A percentile compares a stretch with the other conserved stretches of the same genome.
These are phyloP conservation scores for Pandemis heparana DNA, from an alignment of 2,888 invertebrate genomes.

Conservation along the genomic window DNA sequence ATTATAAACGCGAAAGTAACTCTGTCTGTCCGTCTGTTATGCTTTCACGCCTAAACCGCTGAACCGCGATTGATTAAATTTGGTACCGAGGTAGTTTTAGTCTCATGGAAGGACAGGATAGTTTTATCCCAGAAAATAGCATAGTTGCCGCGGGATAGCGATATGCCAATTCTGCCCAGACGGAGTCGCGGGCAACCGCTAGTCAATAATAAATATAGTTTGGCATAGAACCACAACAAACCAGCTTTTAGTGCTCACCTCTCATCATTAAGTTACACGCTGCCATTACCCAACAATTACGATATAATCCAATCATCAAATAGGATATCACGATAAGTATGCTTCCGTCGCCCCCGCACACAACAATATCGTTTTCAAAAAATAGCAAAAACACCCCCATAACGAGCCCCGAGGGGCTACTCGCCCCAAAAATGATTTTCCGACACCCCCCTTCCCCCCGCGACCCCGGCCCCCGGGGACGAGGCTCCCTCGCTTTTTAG, in stretches of 20 bases:
- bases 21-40: too few relatives aligned
- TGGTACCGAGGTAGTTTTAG: too few relatives aligned
- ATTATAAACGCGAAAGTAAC: too few relatives aligned
- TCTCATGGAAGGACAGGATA: too few relatives aligned
- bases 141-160: too few relatives aligned
- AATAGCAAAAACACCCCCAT: constrained; percentile 54
- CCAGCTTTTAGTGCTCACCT: background rate
- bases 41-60: too few relatives aligned
- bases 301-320: constrained; percentile 48
- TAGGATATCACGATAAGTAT: constrained; percentile 55
- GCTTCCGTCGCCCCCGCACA: constrained; percentile 54
- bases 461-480: constrained; percentile 43
- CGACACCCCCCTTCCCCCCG: constrained; percentile 48
- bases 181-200: too few relatives aligned
- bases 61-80: too few relatives aligned
- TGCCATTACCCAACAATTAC: constrained; percentile 36
- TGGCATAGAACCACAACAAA: too few relatives aligned
- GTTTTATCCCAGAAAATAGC: too few relatives aligned
- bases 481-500: constrained; percentile 55
- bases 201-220: too few relatives aligned
- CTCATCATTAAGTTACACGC: background rate
- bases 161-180: too few relatives aligned
- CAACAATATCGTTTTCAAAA: constrained; percentile 73
- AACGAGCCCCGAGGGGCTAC: constrained; percentile 55
- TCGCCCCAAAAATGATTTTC: constrained; percentile 58